Conservation (phyloP, 2,113 vertebrate genomes). For the Malaclemys terrapin region DNA sequence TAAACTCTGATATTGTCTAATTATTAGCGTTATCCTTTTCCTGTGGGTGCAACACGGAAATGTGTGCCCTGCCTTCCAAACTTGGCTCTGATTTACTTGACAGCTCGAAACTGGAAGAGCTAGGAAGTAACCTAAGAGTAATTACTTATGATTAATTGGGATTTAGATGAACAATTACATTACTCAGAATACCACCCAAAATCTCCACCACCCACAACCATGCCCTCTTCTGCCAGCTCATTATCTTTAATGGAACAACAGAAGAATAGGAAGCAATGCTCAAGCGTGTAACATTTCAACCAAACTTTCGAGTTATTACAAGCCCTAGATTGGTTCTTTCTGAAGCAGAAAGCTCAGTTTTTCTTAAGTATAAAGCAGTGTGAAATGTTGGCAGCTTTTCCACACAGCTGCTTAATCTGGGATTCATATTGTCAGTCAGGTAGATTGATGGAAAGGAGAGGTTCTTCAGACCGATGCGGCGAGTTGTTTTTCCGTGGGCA, state of each 20-base stretch:
- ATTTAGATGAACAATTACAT: background rate
- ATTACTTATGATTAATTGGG: background rate
- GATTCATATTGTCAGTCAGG: background rate
- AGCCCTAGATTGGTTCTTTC: background rate
- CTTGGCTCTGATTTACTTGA: background rate
- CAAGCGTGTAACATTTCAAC: background rate
- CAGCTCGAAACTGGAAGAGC: background rate
- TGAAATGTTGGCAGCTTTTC: background rate
- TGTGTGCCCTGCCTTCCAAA: background rate
- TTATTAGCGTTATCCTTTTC: background rate
- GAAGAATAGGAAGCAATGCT: background rate
- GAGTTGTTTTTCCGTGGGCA: background rate
- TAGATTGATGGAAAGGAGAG: background rate
- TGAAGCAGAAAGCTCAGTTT: background rate
- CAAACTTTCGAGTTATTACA: background rate
- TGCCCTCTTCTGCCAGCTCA: background rate
- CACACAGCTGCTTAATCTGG: background rate
- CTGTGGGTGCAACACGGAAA: background rate
- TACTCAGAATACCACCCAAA: background rate
- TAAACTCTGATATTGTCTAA: background rate
- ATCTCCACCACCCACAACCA: background rate
- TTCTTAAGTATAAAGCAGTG: background rate
- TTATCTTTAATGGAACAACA: background rate
- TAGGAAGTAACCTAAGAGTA: background rate
- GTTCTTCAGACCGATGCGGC: background rate